Evolutionary conservation across 1,140 invertebrate species (phyloP).

Genomic region (Atopsyche davidsoni): DNA sequence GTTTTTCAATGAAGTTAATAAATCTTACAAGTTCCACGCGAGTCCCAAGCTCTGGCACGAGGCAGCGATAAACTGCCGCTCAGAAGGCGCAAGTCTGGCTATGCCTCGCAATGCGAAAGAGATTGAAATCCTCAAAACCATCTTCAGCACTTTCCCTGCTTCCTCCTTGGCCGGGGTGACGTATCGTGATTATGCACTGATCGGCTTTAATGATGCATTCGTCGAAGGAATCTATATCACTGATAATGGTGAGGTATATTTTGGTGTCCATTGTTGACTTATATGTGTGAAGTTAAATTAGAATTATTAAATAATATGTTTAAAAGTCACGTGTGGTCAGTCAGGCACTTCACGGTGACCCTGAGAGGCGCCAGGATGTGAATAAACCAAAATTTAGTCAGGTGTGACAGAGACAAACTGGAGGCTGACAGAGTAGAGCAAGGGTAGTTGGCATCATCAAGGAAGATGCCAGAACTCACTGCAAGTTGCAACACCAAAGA

Average conservation of each 20-base stretch:
- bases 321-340: too few species aligned
- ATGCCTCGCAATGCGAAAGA: background rate
- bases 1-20: background rate
- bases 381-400: too few species aligned
- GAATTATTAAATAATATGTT: too few species aligned
- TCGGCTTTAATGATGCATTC: slow-evolving; percentile 8
- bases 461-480: too few species aligned
- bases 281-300: too few species aligned
- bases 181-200: background rate
- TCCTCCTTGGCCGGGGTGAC: background rate
- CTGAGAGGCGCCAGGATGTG: too few species aligned
- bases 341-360: too few species aligned
- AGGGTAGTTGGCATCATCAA: too few species aligned
- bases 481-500: too few species aligned
- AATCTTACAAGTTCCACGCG: slow-evolving; percentile 4
- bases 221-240: slow-evolving; percentile 3
- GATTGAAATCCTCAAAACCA: background rate
- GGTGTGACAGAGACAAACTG: too few species aligned
- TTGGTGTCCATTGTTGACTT: too few species aligned
- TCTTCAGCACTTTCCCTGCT: background rate
- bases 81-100: slow-evolving; percentile 1
- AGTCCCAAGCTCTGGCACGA: background rate
- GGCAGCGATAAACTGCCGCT: background rate
- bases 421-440: too few species aligned
- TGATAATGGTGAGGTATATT: slow-evolving; percentile 1